Evolutionary conservation across 2,113 vertebrate genomes (phyloP).

Genomic region (Pluvianellus socialis): DNA sequence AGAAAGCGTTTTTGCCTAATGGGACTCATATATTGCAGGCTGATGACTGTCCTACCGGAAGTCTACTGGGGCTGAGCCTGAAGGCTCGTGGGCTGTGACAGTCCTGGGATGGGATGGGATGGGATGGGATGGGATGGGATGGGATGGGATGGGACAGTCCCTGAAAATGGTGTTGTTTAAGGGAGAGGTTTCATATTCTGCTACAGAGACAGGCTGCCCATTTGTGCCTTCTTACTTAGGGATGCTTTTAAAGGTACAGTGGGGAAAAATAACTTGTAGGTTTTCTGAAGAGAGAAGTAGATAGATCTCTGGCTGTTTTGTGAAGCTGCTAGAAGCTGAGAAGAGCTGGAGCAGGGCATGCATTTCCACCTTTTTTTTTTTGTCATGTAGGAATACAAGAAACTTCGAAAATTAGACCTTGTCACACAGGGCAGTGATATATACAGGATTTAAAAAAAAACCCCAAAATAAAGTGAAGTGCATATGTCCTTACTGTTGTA

Average conservation of each 20-base stretch:
- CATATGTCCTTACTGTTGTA: neutral
- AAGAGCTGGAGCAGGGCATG: neutral
- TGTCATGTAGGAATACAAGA: neutral
- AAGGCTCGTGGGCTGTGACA: neutral
- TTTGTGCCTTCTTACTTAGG: neutral
- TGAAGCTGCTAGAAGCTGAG: neutral
- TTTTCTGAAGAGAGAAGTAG: neutral
- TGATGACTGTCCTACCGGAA: neutral
- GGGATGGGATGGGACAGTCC: neutral
- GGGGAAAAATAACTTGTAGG: neutral
- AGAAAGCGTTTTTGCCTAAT: neutral
- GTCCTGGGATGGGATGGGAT: neutral
- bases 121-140: neutral
- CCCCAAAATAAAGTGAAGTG: neutral
- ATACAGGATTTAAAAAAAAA: neutral
- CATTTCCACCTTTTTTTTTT: neutral
- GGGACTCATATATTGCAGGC: neutral
- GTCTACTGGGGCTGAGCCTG: neutral
- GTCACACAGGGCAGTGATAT: neutral
- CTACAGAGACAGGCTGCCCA: neutral
- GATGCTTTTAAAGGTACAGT: neutral
- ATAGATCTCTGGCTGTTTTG: neutral
- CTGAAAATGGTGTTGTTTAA: neutral
- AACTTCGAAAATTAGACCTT: neutral
- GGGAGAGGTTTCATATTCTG: fast-evolving